These are phyloP conservation scores for Caenorhabditis sp. DNA, from an alignment of 2,888 invertebrate genomes.

Conservation along the genomic window DNA sequence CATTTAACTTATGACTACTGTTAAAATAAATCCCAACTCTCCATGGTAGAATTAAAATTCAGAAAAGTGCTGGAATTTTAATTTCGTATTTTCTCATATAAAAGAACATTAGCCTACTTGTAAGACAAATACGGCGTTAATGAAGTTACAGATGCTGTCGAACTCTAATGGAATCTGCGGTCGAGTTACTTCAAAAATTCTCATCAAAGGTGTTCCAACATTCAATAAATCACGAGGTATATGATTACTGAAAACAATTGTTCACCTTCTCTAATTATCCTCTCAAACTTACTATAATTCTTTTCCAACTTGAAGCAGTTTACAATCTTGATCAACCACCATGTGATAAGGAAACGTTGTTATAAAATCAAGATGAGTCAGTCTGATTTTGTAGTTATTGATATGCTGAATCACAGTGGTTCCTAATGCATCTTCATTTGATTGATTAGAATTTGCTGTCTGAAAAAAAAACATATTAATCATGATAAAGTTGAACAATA, in stretches of 20 bases:
- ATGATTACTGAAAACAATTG: slow-evolving; percentile 53
- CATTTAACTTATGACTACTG: too few relatives aligned
- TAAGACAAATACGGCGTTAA: slow-evolving; percentile 65
- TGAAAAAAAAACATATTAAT: slow-evolving; percentile 3
- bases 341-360: slow-evolving; percentile 64
- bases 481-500: neutral
- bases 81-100: neutral
- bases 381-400: slow-evolving; percentile 36
- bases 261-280: neutral
- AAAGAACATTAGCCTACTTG: slow-evolving; percentile 40
- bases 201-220: slow-evolving; percentile 62
- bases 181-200: slow-evolving; percentile 65
- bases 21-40: neutral
- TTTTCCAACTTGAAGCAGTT: slow-evolving; percentile 64
- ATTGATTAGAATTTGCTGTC: slow-evolving; percentile 40
- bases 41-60: too few relatives aligned
- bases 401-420: slow-evolving; percentile 28
- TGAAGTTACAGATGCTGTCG: slow-evolving; percentile 66
- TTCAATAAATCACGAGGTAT: slow-evolving; percentile 61
- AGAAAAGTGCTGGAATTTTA: neutral
- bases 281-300: slow-evolving; percentile 57
- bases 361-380: slow-evolving; percentile 53
- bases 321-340: slow-evolving; percentile 66
- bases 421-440: slow-evolving; percentile 42
- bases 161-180: slow-evolving; percentile 70